These are phyloP conservation scores for Agrypnus murinus DNA, from an alignment of 2,888 invertebrate species.

Conservation along the genomic window DNA sequence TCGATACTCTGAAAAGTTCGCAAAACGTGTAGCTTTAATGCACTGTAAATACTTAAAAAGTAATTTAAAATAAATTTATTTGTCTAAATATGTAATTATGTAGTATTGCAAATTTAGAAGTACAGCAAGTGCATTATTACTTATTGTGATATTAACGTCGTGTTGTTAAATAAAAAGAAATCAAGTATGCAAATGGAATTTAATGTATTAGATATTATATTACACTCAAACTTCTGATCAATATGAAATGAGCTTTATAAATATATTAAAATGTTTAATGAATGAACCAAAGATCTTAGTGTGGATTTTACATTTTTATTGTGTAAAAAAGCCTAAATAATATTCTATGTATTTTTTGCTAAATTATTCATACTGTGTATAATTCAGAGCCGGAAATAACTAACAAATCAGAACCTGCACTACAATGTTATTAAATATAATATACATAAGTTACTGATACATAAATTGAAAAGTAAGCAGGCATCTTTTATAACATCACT, in stretches of 20 bases:
- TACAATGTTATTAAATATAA: too few species aligned
- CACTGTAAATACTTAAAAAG: constrained; percentile 66
- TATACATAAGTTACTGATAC: too few species aligned
- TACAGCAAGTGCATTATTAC: constrained; percentile 59
- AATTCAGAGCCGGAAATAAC: too few species aligned
- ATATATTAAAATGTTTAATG: neutral
- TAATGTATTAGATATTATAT: constrained; percentile 24
- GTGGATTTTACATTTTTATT: too few species aligned
- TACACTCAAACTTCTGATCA: constrained; percentile 14
- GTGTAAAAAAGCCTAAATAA: too few species aligned
- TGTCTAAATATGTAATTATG: constrained; percentile 43
- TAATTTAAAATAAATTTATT: constrained; percentile 43
- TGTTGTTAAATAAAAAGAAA: constrained; percentile 42
- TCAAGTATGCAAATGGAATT: constrained; percentile 45
- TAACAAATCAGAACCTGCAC: too few species aligned
- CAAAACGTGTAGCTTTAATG: constrained; percentile 70
- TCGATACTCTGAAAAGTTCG: constrained; percentile 64
- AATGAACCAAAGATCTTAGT: neutral
- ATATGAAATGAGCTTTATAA: constrained; percentile 26
- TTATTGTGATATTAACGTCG: constrained; percentile 62
- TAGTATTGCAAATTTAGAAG: constrained; percentile 46
- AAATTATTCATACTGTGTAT: too few species aligned
- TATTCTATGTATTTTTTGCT: too few species aligned
- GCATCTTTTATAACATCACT: too few species aligned
- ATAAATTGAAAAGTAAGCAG: too few species aligned